Evolutionary conservation across 2,113 vertebrate genomes (phyloP).

Genomic region (Phylloscopus trochilus): DNA sequence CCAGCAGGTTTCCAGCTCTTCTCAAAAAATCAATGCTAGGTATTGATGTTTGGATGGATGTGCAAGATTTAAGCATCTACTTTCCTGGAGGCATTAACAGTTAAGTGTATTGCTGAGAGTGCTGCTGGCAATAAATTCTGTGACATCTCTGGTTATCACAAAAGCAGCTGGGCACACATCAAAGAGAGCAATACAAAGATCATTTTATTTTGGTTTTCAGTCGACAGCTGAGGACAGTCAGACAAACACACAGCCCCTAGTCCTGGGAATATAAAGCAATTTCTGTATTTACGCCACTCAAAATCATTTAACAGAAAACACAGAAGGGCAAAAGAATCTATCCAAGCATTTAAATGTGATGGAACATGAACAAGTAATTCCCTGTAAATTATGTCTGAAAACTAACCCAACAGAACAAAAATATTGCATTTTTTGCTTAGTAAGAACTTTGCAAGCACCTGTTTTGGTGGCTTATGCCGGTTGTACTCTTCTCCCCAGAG

Average conservation of each 20-base stretch:
- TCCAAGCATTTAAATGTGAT: not conserved
- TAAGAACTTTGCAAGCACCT: constrained; percentile 72
- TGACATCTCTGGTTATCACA: not conserved
- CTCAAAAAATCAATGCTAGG: not conserved
- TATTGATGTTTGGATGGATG: not conserved
- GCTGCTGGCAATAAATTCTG: not conserved
- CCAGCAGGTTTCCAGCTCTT: not conserved
- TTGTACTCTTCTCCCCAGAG: constrained; percentile 98
- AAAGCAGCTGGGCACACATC: constrained; percentile 5
- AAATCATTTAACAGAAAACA: not conserved
- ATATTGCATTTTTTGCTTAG: not conserved
- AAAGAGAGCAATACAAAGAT: not conserved
- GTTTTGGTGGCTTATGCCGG: constrained; percentile 93
- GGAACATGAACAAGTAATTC: not conserved
- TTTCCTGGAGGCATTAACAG: not conserved
- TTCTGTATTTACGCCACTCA: not conserved
- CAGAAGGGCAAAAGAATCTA: not conserved
- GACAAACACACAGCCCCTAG: not conserved
- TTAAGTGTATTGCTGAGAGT: not conserved
- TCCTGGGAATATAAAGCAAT: not conserved
- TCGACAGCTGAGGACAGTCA: not conserved
- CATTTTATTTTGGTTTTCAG: not conserved
- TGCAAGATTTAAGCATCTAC: not conserved
- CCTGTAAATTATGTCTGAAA: not conserved
- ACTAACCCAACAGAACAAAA: not conserved